Evolutionary conservation across 2,113 vertebrate genomes (phyloP).

Genomic region (Amphiprion percula): DNA sequence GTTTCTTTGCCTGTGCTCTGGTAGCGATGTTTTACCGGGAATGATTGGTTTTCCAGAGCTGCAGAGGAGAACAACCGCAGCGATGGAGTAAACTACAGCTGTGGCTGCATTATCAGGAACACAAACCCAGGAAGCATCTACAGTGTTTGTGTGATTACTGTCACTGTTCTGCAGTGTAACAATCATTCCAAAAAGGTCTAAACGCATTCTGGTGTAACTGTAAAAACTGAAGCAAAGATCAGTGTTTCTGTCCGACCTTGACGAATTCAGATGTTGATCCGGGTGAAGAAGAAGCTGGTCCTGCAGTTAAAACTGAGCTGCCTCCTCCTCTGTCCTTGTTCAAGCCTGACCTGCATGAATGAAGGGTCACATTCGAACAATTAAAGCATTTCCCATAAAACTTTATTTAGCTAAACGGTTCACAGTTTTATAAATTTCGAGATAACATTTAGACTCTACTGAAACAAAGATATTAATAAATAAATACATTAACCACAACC

Average conservation of each 20-base stretch:
- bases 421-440: conserved; percentile 48
- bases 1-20: too few relatives aligned
- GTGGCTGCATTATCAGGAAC: too few relatives aligned
- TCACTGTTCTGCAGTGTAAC: too few relatives aligned
- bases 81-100: too few relatives aligned
- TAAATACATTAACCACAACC: conserved; percentile 7
- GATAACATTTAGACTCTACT: conserved; percentile 23
- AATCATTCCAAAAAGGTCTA: too few relatives aligned
- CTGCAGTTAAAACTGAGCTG: neutral
- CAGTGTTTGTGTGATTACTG: too few relatives aligned
- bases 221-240: neutral
- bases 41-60: too few relatives aligned
- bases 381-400: conserved; percentile 12
- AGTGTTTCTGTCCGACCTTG: conserved; percentile 3
- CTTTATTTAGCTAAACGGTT: conserved; percentile 54
- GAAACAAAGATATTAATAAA: conserved; percentile 36
- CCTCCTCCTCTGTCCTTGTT: neutral
- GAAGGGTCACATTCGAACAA: neutral
- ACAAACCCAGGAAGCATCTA: too few relatives aligned
- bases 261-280: neutral
- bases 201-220: too few relatives aligned
- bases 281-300: neutral
- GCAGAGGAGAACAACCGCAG: too few relatives aligned
- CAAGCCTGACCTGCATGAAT: neutral
- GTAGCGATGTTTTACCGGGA: too few relatives aligned